Percentiles rank a stretch among this genome's conserved stretches.
These are phyloP conservation scores for Coelinius sp. DNA, from an alignment of 2,888 invertebrate species.

Conservation along the genomic window DNA sequence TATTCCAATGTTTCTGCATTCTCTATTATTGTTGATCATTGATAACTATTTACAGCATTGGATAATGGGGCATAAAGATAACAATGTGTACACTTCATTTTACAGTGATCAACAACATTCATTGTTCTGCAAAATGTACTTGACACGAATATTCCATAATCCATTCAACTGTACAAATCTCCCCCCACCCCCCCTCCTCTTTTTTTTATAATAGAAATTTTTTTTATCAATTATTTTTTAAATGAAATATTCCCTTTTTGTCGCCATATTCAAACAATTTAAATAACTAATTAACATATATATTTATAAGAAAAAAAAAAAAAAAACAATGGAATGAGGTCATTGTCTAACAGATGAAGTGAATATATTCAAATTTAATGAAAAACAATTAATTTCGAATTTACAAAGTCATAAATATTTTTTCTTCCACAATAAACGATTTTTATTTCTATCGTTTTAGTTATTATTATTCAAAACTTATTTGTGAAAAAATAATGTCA, in stretches of 20 bases:
- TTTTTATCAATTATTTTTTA: constrained; percentile 5
- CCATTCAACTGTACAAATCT: constrained; percentile 31
- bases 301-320: constrained; percentile 42
- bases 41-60: constrained; percentile 44
- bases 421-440: background rate
- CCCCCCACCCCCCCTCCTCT: too few relatives aligned
- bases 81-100: constrained; percentile 34
- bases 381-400: background rate
- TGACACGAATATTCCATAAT: too few relatives aligned
- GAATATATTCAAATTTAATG: background rate
- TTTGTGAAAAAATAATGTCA: background rate
- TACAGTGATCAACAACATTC: background rate
- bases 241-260: constrained; percentile 2
- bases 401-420: background rate
- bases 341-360: constrained; percentile 32
- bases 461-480: constrained; percentile 7
- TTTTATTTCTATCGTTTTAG: background rate
- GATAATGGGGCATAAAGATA: constrained; percentile 28
- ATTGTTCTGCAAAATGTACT: too few relatives aligned
- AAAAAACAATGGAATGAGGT: constrained; percentile 55
- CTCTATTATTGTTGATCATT: constrained; percentile 30
- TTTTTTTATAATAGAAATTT: constrained; percentile 2
- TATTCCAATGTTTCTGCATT: background rate
- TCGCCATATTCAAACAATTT: constrained; percentile 10
- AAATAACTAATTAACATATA: constrained; percentile 49